Base-by-base conservation (phyloP, 2,797 vertebrate species). In the Falco peregrinus region DNA sequence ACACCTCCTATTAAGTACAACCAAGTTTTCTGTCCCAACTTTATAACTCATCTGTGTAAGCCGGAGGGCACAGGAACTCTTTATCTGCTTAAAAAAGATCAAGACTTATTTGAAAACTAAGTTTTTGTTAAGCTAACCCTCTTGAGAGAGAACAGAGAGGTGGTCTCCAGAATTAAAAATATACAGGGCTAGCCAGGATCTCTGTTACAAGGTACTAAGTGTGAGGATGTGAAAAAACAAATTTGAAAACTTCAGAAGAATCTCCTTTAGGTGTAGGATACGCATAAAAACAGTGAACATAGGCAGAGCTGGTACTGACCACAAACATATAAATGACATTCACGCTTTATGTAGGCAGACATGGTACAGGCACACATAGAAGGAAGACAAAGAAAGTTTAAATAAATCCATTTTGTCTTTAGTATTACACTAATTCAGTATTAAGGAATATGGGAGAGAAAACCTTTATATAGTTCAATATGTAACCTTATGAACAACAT, bases 401-500 rank as follows among this genome's bases (percentile, higher is more conserved):
- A 78, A 39, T 22, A 7, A 47, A 59, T 25, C n/a, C 8, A 41
- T 29, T 78, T 43, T 10, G 45, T 17, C 37, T 21, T 64, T 51
- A 71, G 19, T 24, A 39, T 56, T 47, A 70, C 0, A 6, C 14
- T 89, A 39, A 16, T 25, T 48, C 31, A 39, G 24, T 37, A 60
- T 43, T 43, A 64, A 90, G 67, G 35, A 47, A 35, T 10, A 47
- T 14, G 64, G 31, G n/a, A 60, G 12, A 79, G 18, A 89, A 87
- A 91, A 48, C 9, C 13, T n/a, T 4, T 4, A 47, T 3, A 6
- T 7, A 59, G 31, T 43, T 73, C 48, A 56, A 14, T 8, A 54
- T 3, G 25, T 12, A 37, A 33, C 13, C 16, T 88, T 31, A 65
- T 1, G 5, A 63, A 48, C 20, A 67, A 47, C 5, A 12, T 0